These are phyloP conservation scores for Clarias fuscus DNA, from an alignment of 2,797 vertebrate genomes.

Conservation along the genomic window DNA sequence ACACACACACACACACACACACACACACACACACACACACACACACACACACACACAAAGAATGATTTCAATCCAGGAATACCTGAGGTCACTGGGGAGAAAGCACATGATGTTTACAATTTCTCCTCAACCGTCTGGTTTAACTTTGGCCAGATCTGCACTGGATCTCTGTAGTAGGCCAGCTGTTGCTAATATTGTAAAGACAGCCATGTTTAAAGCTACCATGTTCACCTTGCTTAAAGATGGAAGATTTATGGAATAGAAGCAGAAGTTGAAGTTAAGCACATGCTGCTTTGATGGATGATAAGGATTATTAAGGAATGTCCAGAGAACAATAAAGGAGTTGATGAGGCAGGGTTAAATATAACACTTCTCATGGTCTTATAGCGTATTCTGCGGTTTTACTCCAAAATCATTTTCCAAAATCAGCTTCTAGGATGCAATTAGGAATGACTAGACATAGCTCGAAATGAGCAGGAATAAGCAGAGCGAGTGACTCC, in stretches of 20 bases:
- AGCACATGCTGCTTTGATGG: not conserved
- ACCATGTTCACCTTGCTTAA: constrained; percentile 19
- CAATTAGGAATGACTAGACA: not conserved
- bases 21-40: too few species aligned
- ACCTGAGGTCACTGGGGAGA: constrained; percentile 41
- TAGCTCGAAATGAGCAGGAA: not conserved
- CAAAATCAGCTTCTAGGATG: not conserved
- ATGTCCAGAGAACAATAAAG: not conserved
- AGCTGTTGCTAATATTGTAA: constrained; percentile 37
- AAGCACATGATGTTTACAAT: constrained; percentile 48
- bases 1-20: too few species aligned
- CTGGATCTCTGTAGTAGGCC: constrained; percentile 30
- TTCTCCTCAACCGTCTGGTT: constrained; percentile 38
- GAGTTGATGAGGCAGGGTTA: not conserved
- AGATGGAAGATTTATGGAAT: constrained; percentile 33
- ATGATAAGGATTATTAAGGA: not conserved
- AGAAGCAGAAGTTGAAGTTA: not conserved
- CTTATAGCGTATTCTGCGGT: not conserved
- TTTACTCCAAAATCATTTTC: not conserved
- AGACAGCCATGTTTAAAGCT: constrained; percentile 33
- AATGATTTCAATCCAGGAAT: constrained; percentile 28
- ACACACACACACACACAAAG: not conserved
- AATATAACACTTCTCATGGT: not conserved
- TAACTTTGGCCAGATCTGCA: constrained; percentile 33
- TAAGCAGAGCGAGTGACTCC: constrained; percentile 10